Conservation (phyloP, 2,888 invertebrate species). For the Psococerastis gibbosa region DNA sequence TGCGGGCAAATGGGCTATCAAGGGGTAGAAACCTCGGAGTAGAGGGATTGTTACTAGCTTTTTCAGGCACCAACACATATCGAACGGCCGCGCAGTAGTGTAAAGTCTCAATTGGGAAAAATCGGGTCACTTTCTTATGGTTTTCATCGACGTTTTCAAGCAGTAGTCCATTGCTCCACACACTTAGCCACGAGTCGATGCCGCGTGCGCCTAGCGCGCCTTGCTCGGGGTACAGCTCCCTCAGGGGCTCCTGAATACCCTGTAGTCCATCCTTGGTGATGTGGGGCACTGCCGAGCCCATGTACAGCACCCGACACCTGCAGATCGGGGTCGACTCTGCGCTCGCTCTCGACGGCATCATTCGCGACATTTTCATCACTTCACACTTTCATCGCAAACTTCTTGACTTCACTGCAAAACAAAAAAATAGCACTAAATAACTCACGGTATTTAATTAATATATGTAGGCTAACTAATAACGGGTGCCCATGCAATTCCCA, state of each 20-base stretch:
- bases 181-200: conserved; percentile 90
- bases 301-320: conserved; percentile 87
- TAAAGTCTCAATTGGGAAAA: conserved; percentile 87
- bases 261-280: conserved; percentile 95
- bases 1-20: conserved; percentile 88
- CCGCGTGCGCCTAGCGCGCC: conserved; percentile 75
- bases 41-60: conserved; percentile 32
- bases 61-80: conserved; percentile 52
- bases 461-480: too few relatives aligned
- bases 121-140: conserved; percentile 80
- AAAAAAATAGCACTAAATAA: too few relatives aligned
- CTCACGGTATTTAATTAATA: too few relatives aligned
- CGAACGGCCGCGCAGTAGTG: conserved; percentile 94
- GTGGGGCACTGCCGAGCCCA: conserved; percentile 91
- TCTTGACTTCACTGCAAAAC: too few relatives aligned
- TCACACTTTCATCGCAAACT: neutral
- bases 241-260: conserved; percentile 90
- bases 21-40: conserved; percentile 81
- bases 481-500: too few relatives aligned
- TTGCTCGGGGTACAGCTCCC: conserved; percentile 89
- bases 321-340: conserved; percentile 83
- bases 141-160: conserved; percentile 94
- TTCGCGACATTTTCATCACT: conserved; percentile 3
- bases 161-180: conserved; percentile 90
- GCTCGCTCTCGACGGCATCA: conserved; percentile 11